Percentiles rank a stretch among this genome's conserved stretches.
phyloP scores from a whole-genome alignment of 2,113 vertebrate species.

The Apaloderma vittatum region DNA sequence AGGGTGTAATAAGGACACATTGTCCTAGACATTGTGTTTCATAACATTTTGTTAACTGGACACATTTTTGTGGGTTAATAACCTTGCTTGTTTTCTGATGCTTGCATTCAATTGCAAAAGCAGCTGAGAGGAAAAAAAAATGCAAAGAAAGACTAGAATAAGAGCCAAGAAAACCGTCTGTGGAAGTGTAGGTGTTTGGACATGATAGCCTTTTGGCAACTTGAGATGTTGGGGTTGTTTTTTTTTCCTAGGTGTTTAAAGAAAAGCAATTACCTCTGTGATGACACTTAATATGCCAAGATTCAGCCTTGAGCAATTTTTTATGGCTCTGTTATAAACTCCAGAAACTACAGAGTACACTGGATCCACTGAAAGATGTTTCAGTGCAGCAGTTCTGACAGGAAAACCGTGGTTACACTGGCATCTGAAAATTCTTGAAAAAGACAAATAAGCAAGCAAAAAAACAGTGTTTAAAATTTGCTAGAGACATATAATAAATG shows the following conservation, averaged over 20 bases:
- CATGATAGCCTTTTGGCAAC: slow-evolving; percentile 71
- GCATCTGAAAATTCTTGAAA: slow-evolving; percentile 36
- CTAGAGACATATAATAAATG: not conserved
- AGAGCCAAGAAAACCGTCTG: slow-evolving; percentile 40
- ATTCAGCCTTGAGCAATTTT: slow-evolving; percentile 79
- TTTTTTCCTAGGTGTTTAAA: slow-evolving; percentile 73
- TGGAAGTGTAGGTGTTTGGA: slow-evolving; percentile 66
- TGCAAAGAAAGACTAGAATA: slow-evolving; percentile 1
- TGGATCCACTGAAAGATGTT: slow-evolving; percentile 63
- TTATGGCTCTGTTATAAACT: slow-evolving; percentile 76
- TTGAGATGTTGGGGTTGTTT: slow-evolving; percentile 1
- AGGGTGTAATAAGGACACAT: slow-evolving; percentile 23
- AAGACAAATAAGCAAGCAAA: slow-evolving; percentile 39
- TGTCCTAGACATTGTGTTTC: slow-evolving; percentile 34
- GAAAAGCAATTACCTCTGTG: slow-evolving; percentile 79
- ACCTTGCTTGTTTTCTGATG: slow-evolving; percentile 29
- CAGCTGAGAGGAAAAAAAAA: not conserved
- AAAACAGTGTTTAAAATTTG: not conserved
- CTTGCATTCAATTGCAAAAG: slow-evolving; percentile 50
- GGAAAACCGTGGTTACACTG: slow-evolving; percentile 38
- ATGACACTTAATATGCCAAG: slow-evolving; percentile 79
- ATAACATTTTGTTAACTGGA: slow-evolving; percentile 56
- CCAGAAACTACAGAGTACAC: slow-evolving; percentile 62
- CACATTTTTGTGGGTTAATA: slow-evolving; percentile 71
- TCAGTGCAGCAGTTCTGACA: slow-evolving; percentile 45